A percentile compares a stretch with the other conserved stretches of the same genome.
Evolutionary conservation across 2,888 invertebrate species (phyloP).

Genomic region (Lasius platythorax): DNA sequence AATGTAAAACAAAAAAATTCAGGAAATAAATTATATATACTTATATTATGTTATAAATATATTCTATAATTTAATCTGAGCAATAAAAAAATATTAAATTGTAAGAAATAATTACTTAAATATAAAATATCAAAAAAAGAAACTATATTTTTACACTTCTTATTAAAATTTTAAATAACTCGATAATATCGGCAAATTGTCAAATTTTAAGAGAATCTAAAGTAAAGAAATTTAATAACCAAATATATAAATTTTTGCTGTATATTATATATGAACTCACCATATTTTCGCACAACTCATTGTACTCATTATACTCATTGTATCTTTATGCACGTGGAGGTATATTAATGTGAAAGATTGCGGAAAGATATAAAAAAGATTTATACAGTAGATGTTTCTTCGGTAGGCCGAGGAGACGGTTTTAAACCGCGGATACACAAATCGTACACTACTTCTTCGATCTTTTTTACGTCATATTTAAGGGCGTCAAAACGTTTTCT

Average conservation of each 20-base stretch:
- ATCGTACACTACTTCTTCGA: conserved; percentile 96
- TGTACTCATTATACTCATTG: conserved; percentile 1
- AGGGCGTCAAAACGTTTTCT: conserved; percentile 95
- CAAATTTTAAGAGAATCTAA: neutral
- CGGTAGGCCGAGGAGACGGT: conserved; percentile 77
- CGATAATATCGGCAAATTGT: neutral
- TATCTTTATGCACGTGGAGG: neutral
- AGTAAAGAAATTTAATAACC: conserved; percentile 23
- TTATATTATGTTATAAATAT: neutral
- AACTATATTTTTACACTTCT: neutral
- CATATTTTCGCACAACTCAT: neutral
- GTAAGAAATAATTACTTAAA: neutral
- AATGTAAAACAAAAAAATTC: neutral
- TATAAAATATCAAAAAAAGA: neutral
- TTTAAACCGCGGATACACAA: conserved; percentile 93
- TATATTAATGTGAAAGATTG: conserved; percentile 41
- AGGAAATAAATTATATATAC: conserved; percentile 20
- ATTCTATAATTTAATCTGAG: neutral
- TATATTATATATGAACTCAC: conserved; percentile 19
- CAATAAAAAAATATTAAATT: conserved; percentile 6
- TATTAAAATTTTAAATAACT: conserved; percentile 23
- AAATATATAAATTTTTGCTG: neutral
- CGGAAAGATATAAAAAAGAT: conserved; percentile 46
- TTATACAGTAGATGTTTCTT: conserved; percentile 58
- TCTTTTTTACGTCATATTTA: conserved; percentile 97